Percentiles rank a stretch among this genome's conserved stretches.
phyloP scores from a whole-genome alignment of 1,140 invertebrate species.

The Zaprionus africanus region DNA sequence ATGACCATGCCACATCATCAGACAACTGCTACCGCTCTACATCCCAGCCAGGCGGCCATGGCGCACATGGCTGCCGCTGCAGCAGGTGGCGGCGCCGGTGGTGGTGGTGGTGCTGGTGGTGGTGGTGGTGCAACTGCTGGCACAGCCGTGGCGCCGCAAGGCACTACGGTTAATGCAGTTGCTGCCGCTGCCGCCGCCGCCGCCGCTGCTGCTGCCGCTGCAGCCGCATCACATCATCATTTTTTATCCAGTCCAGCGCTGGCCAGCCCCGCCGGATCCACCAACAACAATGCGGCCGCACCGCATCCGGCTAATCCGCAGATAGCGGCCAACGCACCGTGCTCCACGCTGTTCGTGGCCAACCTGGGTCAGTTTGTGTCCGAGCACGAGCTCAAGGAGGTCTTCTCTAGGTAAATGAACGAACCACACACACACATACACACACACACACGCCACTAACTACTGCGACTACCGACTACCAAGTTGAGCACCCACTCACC shows the following conservation, averaged over 20 bases:
- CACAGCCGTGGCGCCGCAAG: conserved; percentile 57
- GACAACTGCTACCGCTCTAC: conserved; percentile 84
- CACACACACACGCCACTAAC: not conserved
- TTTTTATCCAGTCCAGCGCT: conserved; percentile 93
- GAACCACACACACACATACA: not conserved
- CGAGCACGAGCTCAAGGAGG: conserved; percentile 98
- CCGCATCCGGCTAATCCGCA: conserved; percentile 85
- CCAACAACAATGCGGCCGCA: conserved; percentile 85
- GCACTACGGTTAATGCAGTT: conserved; percentile 59
- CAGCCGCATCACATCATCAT: conserved; percentile 85
- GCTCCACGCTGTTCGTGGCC: conserved; percentile 98
- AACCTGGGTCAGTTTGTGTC: conserved; percentile 98
- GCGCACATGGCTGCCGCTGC: conserved; percentile 86
- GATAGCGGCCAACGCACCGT: conserved; percentile 89
- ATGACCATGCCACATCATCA: conserved; percentile 88
- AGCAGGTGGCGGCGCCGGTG: conserved; percentile 56
- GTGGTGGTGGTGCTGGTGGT: conserved; percentile 83
- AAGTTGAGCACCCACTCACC: conserved; percentile 28
- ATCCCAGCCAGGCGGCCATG: conserved; percentile 91
- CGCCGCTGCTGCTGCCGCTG: conserved; percentile 82
- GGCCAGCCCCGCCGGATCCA: conserved; percentile 94
- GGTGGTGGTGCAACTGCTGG: conserved; percentile 79
- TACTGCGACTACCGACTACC: conserved; percentile 7
- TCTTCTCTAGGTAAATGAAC: conserved; percentile 95
- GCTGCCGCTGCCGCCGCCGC: conserved; percentile 86